Base-by-base conservation (phyloP, 64 coral and sea anemone species). In the Stylophora pistillata region DNA sequence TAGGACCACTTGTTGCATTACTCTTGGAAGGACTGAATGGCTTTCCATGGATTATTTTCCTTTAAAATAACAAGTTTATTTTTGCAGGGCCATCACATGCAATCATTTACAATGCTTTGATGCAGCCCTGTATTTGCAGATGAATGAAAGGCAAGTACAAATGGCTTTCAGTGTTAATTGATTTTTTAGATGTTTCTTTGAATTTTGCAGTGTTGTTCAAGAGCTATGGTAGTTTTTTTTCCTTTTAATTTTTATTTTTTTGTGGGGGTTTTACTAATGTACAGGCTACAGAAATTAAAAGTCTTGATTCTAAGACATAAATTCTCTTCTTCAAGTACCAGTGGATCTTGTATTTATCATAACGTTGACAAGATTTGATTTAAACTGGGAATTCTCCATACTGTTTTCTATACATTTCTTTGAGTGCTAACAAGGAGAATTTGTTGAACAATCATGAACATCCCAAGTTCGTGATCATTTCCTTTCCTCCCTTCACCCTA, bases 81-180 rank as follows among this genome's bases (percentile, higher is more conserved):
- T 88, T 30, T 87, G 10, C 62, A 98, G 96, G 56, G 59, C 96
- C 69, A 88, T 87, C 41, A 98, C 93, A 29, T 98, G 96, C 55
- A 98, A 78, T 70, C 96, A 98, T 74, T 79, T 98, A 25, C 96
- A 98, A 73, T 98, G 96, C 59, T 98, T 95, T 91, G 96, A 98
- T 91, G 93, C 87, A 59, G 96, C 96, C 41, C 82, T 98, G 14
- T 98, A 95, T 87, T 74, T 98, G 53, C 96, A 98, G 87, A 98
- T 98, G 96, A 98, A 98, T 93, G 96, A 98, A 95, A 93, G 93
- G 96, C 15, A 32, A 10, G 18, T 21, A 30, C 0, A 71, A 86
- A 33, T 86, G 16, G 26, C 21, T 86, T 47, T 47, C 37, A 47
- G 3, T 47, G 37, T 47, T 47, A 47, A 47, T 47, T 47, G 37